Conservation (phyloP, 2,113 vertebrate genomes). For the Myotis brandtii region DNA sequence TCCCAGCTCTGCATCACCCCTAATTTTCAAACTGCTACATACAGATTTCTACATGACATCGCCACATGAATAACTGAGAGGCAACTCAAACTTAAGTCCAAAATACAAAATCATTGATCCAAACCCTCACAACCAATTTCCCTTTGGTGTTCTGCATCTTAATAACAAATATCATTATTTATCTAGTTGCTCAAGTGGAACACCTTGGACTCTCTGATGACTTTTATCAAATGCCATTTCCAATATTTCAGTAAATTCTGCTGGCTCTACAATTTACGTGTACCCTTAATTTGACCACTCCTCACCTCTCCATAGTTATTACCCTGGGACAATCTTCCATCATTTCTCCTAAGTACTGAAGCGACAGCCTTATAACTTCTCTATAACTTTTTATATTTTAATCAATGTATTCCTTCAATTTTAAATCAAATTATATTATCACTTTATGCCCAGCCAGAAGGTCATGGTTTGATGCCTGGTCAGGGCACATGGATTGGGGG, state of each 20-base stretch:
- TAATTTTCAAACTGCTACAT: not conserved
- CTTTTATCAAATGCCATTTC: not conserved
- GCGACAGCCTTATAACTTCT: not conserved
- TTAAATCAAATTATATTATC: not conserved
- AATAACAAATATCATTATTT: not conserved
- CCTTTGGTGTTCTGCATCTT: not conserved
- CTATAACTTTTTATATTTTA: not conserved
- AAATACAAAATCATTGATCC: slow-evolving; percentile 1
- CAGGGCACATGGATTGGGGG: too few relatives aligned
- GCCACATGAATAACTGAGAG: not conserved
- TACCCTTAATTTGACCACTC: not conserved
- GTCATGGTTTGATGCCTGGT: too few relatives aligned
- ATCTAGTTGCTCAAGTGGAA: not conserved
- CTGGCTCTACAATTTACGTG: not conserved
- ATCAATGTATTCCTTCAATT: not conserved
- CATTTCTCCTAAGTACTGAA: not conserved
- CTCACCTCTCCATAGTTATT: not conserved
- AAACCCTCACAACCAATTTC: not conserved
- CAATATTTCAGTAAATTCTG: not conserved
- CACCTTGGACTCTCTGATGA: not conserved
- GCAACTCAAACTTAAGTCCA: not conserved
- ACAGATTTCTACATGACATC: not conserved
- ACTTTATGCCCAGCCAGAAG: too few relatives aligned
- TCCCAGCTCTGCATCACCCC: not conserved
- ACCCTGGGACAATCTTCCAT: not conserved